These are phyloP conservation scores for Paratrypauchen microcephalus DNA, from an alignment of 2,797 vertebrate species.

Conservation along the genomic window DNA sequence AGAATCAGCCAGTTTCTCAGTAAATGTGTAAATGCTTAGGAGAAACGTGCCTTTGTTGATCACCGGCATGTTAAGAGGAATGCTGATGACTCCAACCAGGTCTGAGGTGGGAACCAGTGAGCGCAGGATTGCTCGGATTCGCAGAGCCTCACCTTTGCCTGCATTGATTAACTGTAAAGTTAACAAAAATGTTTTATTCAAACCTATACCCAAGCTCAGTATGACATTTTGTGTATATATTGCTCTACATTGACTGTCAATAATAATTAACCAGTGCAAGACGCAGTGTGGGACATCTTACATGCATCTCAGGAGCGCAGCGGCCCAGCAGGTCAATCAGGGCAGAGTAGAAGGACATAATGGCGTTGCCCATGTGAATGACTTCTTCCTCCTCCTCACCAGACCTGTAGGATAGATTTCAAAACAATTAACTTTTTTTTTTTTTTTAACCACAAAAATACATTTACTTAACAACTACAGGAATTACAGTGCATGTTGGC, in stretches of 20 bases:
- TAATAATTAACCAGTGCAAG: too few species aligned
- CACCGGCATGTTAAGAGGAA: slow-evolving; percentile 89
- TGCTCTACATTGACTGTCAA: not conserved
- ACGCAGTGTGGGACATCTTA: slow-evolving; percentile 69
- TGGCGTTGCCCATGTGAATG: slow-evolving; percentile 96
- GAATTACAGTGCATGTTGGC: slow-evolving; percentile 23
- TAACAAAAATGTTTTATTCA: not conserved
- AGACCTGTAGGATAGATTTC: slow-evolving; percentile 62
- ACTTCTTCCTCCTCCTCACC: slow-evolving; percentile 87
- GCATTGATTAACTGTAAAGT: slow-evolving; percentile 90
- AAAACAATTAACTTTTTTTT: not conserved
- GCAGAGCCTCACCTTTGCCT: slow-evolving; percentile 95
- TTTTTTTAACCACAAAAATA: not conserved
- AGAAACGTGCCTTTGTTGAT: slow-evolving; percentile 87
- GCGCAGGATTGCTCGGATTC: slow-evolving; percentile 95
- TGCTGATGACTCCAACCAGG: slow-evolving; percentile 96
- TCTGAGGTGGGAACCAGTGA: slow-evolving; percentile 94
- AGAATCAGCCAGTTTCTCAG: not conserved
- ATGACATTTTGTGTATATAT: not conserved
- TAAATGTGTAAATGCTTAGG: not conserved
- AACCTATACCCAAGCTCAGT: not conserved
- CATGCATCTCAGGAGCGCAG: slow-evolving; percentile 97
- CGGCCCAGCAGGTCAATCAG: slow-evolving; percentile 97
- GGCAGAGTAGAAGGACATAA: slow-evolving; percentile 98
- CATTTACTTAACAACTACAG: not conserved